Evolutionary conservation across 1,140 invertebrate genomes (phyloP), one percentile per base, ranked within the genome.

Genomic region (Monomorium pharaonis): DNA sequence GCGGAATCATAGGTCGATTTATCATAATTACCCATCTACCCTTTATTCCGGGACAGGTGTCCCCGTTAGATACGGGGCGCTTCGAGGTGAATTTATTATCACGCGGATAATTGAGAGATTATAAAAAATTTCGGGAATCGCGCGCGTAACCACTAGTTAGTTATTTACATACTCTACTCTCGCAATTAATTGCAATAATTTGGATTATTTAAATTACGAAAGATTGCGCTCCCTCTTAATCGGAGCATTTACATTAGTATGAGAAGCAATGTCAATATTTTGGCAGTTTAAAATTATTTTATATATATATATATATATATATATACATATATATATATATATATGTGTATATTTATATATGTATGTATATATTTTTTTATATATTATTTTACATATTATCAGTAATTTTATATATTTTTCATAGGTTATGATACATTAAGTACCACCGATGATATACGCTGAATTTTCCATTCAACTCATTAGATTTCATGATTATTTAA

Each of bases 1-100:
- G 65, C 7, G 21, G 44, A 63, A 78, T 85, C 74, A 21, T 42
- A 65, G 60, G 14, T 80, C 58, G 51, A 72, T 86, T 86, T 86
- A 85, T 88, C 84, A 60, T 88, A 88, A 89, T 88, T 80, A 62
- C 33, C 47, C 70, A 89, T 89, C 88, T 89, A 86, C 88, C 84
- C 88, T 89, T 65, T 89, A 37, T 63, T 51, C n/a, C 63, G 14
- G 67, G 77, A 58, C 78, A 81, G 78, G 78, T 81, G 78, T 81
- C 78, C 44, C 14, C 24, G 37, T 58, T 30, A 58, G 78, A 72
- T 58, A 81, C 37, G 51, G 21, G 65, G 37, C 69, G 77, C 33
- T 69, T 80, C 47, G 44, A 27, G 42, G n/a, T 60, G 14, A 60
- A 51, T 60, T 67, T 54, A 18, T 16, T 70, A 12, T 27, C 0